Base-by-base conservation (phyloP, 2,797 vertebrate genomes). In the Triplophysa yarkandensis region DNA sequence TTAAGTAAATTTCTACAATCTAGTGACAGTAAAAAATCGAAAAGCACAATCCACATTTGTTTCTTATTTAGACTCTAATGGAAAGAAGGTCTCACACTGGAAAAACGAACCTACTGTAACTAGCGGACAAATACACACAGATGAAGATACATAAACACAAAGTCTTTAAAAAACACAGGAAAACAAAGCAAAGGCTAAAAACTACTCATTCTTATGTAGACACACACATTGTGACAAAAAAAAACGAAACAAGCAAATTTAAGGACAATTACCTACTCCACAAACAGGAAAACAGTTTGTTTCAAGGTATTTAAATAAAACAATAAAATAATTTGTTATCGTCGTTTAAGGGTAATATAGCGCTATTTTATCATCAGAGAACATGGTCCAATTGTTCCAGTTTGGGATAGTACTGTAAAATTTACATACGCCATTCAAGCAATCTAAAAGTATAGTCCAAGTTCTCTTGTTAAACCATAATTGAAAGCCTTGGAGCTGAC, bases 1-100 rank as follows among this genome's bases (percentile, higher is more conserved):
- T n/a, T n/a, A n/a, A 57, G 19, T 55, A 74, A 44, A 44, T 58
- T 46, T 74, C 10, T 25, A 54, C 23, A 54, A 17, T 66, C 19
- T 9, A 0, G 50, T 32, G 27, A 27, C 54, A 63, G 50, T 30
- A 65, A 36, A 65, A 36, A 60, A 34, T 43, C 16, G 16, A 64
- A 67, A 25, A 13, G 54, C 17, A 72, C 63, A 30, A 25, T 55
- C 52, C 63, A 77, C 79, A 52, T 85, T 86, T 86, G 84, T 77
- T 86, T 85, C 78, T 74, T 41, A 81, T 86, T 82, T 74, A 69
- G 74, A 78, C 77, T 55, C 50, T 55, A 62, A 80, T 4, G 9
- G 27, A 44, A 57, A 50, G 63, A 83, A 78, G 61, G 57, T 76
- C 70, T 66, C 58, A 44, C 17, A 21, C 69, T 82, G 85, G 82